These are phyloP conservation scores for Xyliphius kryptos DNA, from an alignment of 2,113 vertebrate species.

Conservation along the genomic window DNA sequence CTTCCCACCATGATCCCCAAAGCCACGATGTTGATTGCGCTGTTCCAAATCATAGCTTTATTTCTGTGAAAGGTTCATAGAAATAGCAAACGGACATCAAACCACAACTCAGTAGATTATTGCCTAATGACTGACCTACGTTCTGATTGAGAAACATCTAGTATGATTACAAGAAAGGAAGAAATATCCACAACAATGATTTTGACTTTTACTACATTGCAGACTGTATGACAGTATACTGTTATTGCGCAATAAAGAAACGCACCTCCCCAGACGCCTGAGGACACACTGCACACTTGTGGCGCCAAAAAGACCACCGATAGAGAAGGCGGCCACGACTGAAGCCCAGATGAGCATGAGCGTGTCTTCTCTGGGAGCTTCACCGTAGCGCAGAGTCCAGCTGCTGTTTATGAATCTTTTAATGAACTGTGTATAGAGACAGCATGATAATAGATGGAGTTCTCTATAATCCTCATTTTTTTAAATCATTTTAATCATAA, in stretches of 20 bases:
- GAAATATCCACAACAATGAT: no score
- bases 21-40: conserved; percentile 39
- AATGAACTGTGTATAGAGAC: conserved; percentile 53
- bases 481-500: no score
- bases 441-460: not conserved
- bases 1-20: conserved; percentile 55
- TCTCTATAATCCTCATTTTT: no score
- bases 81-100: no score
- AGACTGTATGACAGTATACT: no score
- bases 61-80: no score
- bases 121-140: no score
- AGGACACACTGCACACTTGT: conserved; percentile 46
- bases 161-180: no score
- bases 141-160: no score
- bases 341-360: conserved; percentile 63
- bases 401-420: conserved; percentile 64
- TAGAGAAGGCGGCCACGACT: conserved; percentile 52
- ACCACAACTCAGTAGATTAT: no score
- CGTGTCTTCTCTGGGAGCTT: conserved; percentile 37
- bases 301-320: conserved; percentile 58
- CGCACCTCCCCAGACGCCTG: conserved; percentile 57
- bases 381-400: conserved; percentile 52
- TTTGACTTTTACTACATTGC: no score
- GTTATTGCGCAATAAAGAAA: no score
- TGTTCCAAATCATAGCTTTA: conserved; percentile 50